Base-by-base conservation (phyloP, 2,888 invertebrate genomes). In the Stegana nigrithorax region DNA sequence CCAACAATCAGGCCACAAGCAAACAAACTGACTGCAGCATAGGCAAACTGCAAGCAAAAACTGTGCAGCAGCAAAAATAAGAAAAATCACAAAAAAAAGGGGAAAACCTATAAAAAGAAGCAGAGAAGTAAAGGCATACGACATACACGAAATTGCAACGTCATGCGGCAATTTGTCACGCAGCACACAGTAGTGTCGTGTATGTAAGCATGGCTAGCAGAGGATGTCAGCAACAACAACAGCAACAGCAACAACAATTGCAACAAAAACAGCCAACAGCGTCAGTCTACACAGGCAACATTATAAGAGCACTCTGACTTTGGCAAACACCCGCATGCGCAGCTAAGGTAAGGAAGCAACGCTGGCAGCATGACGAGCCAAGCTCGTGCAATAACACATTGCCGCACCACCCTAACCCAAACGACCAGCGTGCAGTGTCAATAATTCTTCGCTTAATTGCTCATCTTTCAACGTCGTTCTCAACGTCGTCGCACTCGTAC, bases 391-490 rank as follows among this genome's bases (percentile, higher is more conserved):
- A 36, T 5, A 32, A 17, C 21, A 3, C 32, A 36, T 36, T n/a
- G n/a, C 12, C 19, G 10, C 29, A 17, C 29, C 19, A 19, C 29
- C 29, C 53, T 10, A 10, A 36, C 1, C 17, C 36, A 36, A 10
- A 23, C 36, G n/a, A 55, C 17, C 14, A 17, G 7, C 27, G n/a
- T 21, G 36, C 27, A 19, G 32, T 76, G 81, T 78, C 80, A 73
- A 80, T 80, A 80, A 80, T 69, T 81, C 75, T 70, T 69, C 66
- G 74, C 75, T 73, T 80, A 81, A 80, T 81, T 81, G 80, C 80
- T 76, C 74, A 81, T 73, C 78, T 73, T 68, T 80, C 75, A 74
- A 73, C 71, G 72, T 73, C 72, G 64, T 17, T 25, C 32, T 27
- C 23, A 19, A 32, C 32, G 39, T 39, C 39, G 10, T 6, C 39